phyloP scores from a whole-genome alignment of 53 echinoderm and acorn worm species.

The Mesocentrotus franciscanus region DNA sequence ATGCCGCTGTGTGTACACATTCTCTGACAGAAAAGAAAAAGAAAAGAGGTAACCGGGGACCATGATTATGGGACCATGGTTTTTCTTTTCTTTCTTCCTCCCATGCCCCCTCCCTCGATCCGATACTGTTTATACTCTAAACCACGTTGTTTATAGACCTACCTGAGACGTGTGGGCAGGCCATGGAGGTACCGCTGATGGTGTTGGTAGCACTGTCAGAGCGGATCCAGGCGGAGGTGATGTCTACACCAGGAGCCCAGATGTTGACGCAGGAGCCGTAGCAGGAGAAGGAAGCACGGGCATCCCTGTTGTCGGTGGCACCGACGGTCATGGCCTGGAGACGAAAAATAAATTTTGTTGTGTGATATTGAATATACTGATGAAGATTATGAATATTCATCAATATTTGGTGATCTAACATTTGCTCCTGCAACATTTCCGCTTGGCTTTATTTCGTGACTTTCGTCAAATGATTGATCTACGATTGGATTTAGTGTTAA shows the following conservation, averaged over 20 bases:
- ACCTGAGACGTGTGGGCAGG: slow-evolving; percentile 84
- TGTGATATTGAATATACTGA: neutral
- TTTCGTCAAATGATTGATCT: too few relatives aligned
- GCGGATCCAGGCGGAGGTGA: slow-evolving; percentile 67
- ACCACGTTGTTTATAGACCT: neutral
- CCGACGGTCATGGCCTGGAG: slow-evolving; percentile 75
- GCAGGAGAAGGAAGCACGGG: slow-evolving; percentile 74
- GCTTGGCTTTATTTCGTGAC: too few relatives aligned
- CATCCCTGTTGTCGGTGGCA: slow-evolving; percentile 66
- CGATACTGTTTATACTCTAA: too few relatives aligned
- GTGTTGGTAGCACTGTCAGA: slow-evolving; percentile 52
- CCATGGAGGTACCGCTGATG: slow-evolving; percentile 83
- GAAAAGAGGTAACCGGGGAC: too few relatives aligned
- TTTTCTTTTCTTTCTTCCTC: neutral
- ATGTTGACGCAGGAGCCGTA: slow-evolving; percentile 79
- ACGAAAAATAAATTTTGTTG: neutral
- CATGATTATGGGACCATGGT: too few relatives aligned
- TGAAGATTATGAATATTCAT: neutral
- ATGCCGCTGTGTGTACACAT: too few relatives aligned
- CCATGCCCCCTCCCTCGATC: too few relatives aligned
- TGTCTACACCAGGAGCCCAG: slow-evolving; percentile 78
- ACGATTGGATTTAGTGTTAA: too few relatives aligned
- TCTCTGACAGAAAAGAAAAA: too few relatives aligned
- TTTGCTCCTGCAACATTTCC: too few relatives aligned
- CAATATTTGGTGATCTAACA: too few relatives aligned